A percentile compares a stretch with the other conserved stretches of the same genome.
Conservation (phyloP, 2,113 vertebrate species). For the Callopanchax toddi region DNA sequence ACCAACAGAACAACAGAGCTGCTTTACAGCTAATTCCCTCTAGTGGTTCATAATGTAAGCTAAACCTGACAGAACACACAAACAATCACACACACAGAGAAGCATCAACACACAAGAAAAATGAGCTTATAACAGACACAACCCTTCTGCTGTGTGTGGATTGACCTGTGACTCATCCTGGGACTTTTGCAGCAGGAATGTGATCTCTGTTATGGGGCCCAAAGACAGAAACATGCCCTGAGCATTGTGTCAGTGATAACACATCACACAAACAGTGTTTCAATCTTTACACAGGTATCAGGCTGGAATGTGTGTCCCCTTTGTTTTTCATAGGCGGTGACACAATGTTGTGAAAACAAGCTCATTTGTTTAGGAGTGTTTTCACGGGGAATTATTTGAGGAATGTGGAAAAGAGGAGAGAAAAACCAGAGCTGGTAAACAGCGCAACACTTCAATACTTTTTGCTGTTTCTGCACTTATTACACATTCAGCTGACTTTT, state of each 20-base stretch:
- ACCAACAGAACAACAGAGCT: no score
- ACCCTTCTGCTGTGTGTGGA: conserved; percentile 19
- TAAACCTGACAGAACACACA: no score
- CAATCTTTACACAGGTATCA: conserved; percentile 29
- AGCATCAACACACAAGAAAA: conserved; percentile 40
- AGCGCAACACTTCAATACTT: no score
- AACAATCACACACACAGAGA: no score
- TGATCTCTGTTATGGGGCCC: conserved; percentile 50
- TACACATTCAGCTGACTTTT: no score
- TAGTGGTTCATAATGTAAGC: no score
- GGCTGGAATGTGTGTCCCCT: conserved; percentile 38
- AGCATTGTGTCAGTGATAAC: conserved; percentile 25
- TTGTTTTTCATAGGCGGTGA: not conserved
- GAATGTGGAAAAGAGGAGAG: not conserved
- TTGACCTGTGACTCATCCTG: conserved; percentile 43
- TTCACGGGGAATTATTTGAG: not conserved
- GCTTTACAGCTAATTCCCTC: no score
- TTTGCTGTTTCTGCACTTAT: no score
- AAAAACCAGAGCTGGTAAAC: not conserved
- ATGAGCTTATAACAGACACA: conserved; percentile 35
- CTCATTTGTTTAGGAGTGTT: conserved; percentile 9
- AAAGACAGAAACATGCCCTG: conserved; percentile 4
- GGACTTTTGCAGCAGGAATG: conserved; percentile 63
- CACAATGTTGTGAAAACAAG: not conserved
- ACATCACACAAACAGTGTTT: conserved; percentile 5